These are phyloP conservation scores for Cheilosia urbana DNA, from an alignment of 2,888 invertebrate species.

Conservation along the genomic window DNA sequence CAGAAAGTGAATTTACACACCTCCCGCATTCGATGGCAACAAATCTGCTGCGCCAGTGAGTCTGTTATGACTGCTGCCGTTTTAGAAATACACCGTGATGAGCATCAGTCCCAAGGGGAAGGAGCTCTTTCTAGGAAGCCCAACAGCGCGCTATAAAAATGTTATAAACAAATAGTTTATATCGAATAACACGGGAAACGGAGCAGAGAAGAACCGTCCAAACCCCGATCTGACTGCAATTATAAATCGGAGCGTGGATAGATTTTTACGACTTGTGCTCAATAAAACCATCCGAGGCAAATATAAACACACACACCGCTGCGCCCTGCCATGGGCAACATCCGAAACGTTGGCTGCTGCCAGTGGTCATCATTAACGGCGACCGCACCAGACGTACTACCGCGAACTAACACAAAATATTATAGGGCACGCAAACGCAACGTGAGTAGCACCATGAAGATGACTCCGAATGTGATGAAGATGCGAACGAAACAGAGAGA, in stretches of 20 bases:
- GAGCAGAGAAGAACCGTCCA: constrained; percentile 39
- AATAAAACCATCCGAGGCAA: constrained; percentile 68
- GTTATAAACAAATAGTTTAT: constrained; percentile 75
- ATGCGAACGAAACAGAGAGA: constrained; percentile 49
- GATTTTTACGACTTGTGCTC: constrained; percentile 69
- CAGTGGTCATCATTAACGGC: constrained; percentile 76
- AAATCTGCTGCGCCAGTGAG: constrained; percentile 63
- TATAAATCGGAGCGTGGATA: constrained; percentile 74
- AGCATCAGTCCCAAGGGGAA: constrained; percentile 45
- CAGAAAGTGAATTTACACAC: background rate
- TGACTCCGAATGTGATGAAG: constrained; percentile 40
- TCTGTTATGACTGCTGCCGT: constrained; percentile 66
- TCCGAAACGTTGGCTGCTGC: constrained; percentile 69
- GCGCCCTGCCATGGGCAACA: constrained; percentile 52
- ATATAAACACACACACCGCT: constrained; percentile 69
- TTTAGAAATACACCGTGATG: constrained; percentile 24
- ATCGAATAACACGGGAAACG: constrained; percentile 70
- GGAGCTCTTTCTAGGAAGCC: constrained; percentile 60
- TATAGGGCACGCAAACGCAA: constrained; percentile 8
- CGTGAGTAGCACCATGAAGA: constrained; percentile 8
- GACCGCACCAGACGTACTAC: constrained; percentile 63
- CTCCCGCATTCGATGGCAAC: constrained; percentile 32
- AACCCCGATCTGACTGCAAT: constrained; percentile 58
- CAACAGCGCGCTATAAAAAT: constrained; percentile 53
- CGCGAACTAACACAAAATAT: constrained; percentile 34